Evolutionary conservation across 2,113 vertebrate species (phyloP).

Genomic region (Micronycteris hirsuta): DNA sequence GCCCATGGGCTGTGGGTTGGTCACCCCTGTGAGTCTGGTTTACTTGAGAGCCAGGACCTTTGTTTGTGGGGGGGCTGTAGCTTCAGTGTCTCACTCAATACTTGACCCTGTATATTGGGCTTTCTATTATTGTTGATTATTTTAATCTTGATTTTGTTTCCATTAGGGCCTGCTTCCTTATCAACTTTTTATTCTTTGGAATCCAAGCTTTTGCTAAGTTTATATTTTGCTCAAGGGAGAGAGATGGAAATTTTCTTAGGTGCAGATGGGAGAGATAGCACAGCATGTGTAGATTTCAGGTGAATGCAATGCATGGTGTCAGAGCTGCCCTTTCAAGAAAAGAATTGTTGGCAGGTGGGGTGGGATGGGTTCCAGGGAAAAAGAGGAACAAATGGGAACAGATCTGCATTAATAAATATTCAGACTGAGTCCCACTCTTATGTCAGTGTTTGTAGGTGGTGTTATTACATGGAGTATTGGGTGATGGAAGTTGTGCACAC

Average conservation of each 20-base stretch:
- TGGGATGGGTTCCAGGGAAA: not conserved
- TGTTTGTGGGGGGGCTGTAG: not conserved
- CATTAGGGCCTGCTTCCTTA: not conserved
- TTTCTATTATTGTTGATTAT: not conserved
- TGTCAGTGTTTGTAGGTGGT: conserved; percentile 66
- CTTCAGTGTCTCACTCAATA: not conserved
- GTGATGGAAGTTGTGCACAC: conserved; percentile 63
- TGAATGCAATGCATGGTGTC: conserved; percentile 48
- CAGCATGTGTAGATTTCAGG: not conserved
- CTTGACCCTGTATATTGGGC: not conserved
- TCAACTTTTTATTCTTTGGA: not conserved
- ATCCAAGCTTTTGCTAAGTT: conserved; percentile 19
- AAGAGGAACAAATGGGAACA: conserved; percentile 59
- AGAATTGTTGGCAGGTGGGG: conserved; percentile 9
- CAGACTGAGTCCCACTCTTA: conserved; percentile 8
- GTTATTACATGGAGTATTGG: conserved; percentile 62
- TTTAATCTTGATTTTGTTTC: not conserved
- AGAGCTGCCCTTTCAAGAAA: conserved; percentile 61
- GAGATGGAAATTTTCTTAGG: conserved; percentile 15
- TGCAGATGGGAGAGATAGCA: conserved; percentile 35
- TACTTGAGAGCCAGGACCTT: not conserved
- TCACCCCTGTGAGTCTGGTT: not conserved
- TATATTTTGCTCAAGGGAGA: not conserved
- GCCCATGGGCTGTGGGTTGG: too few relatives aligned
- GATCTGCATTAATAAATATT: conserved; percentile 70